phyloP scores from a whole-genome alignment of 1,140 invertebrate species.

The Gonatopus flavifemur region DNA sequence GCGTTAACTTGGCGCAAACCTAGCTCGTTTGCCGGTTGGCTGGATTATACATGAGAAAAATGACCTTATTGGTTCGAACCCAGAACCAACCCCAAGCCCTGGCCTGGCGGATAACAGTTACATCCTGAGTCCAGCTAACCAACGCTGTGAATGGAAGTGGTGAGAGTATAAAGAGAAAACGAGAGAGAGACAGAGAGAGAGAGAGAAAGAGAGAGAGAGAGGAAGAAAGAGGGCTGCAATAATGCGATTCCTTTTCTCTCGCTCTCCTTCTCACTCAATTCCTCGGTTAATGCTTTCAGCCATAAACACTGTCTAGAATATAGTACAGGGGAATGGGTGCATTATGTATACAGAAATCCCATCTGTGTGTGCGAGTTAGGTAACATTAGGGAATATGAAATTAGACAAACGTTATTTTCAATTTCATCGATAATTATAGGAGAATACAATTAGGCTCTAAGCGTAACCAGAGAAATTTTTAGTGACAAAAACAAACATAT shows the following conservation, averaged over 20 bases:
- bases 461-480: too few species aligned
- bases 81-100: constrained; percentile 28
- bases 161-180: constrained; percentile 16
- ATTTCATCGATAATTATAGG: too few species aligned
- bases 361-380: too few species aligned
- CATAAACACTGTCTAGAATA: constrained; percentile 48
- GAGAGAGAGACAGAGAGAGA: background rate
- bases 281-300: constrained; percentile 38
- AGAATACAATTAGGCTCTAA: too few species aligned
- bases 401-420: too few species aligned
- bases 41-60: constrained; percentile 43
- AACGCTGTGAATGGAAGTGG: constrained; percentile 27
- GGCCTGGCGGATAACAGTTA: too few species aligned
- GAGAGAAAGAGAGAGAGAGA: background rate
- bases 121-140: constrained; percentile 27
- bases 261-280: background rate
- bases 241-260: constrained; percentile 31
- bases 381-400: too few species aligned
- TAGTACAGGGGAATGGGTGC: constrained; percentile 37
- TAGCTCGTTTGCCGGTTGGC: constrained; percentile 34
- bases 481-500: too few species aligned
- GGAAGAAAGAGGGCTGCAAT: constrained; percentile 33
- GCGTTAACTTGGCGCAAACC: constrained; percentile 39
- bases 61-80: constrained; percentile 42
- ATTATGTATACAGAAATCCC: too few species aligned